A percentile compares a stretch with the other conserved stretches of the same genome.
Evolutionary conservation across 2,888 invertebrate species (phyloP).

Genomic region (Drosophila falleni): DNA sequence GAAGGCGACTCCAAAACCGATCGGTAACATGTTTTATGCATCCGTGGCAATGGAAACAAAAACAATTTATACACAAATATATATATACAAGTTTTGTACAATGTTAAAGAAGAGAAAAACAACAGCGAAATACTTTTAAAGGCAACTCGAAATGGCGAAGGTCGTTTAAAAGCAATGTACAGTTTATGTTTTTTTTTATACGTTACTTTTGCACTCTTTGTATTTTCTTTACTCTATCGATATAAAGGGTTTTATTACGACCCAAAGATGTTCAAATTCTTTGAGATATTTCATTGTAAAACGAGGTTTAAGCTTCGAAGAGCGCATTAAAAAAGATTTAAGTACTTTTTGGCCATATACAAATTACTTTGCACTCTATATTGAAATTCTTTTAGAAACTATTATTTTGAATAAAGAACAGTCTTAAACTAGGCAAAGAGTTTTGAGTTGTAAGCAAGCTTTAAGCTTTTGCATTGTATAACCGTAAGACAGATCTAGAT

Average conservation of each 20-base stretch:
- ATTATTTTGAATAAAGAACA: no score
- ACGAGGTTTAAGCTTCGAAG: not conserved
- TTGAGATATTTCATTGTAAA: not conserved
- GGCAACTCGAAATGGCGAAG: conserved; percentile 73
- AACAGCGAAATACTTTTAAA: conserved; percentile 79
- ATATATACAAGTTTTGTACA: conserved; percentile 43
- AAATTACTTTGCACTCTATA: not conserved
- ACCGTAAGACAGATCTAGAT: no score
- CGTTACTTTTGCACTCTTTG: conserved; percentile 28
- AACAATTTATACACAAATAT: conserved; percentile 25
- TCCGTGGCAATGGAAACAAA: conserved; percentile 57
- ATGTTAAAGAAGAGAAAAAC: conserved; percentile 55
- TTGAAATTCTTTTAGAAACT: not conserved
- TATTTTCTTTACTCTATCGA: conserved; percentile 18
- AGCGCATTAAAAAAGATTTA: not conserved
- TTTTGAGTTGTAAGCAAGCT: no score
- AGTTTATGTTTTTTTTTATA: conserved; percentile 52
- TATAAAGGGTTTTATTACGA: conserved; percentile 5
- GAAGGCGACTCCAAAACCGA: conserved; percentile 56
- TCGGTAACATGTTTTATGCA: conserved; percentile 80
- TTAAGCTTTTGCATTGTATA: no score
- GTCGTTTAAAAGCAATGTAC: conserved; percentile 72
- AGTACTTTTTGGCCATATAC: not conserved
- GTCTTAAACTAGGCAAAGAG: not conserved
- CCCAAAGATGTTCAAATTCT: not conserved